A percentile compares a stretch with the other conserved stretches of the same genome.
Conservation (phyloP, 2,113 vertebrate genomes). For the Athene noctua region DNA sequence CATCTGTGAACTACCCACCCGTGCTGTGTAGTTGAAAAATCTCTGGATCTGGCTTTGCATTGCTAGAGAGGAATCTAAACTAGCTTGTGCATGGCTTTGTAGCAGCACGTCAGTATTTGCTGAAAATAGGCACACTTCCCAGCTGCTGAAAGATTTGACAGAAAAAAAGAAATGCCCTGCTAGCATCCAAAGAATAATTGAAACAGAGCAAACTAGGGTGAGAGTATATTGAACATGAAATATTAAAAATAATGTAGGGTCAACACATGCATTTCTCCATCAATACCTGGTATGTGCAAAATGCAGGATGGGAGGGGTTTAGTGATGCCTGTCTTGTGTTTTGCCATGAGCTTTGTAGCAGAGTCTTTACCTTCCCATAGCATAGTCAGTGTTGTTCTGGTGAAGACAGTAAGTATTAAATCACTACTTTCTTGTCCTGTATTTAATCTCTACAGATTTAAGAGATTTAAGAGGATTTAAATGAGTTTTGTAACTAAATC, state of each 20-base stretch:
- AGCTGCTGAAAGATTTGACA: not conserved
- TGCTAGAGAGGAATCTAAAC: too few species aligned
- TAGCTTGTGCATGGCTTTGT: not conserved
- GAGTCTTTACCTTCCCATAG: too few species aligned
- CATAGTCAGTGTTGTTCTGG: not conserved
- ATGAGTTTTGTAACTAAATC: not conserved
- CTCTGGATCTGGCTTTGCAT: not conserved
- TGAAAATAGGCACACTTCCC: not conserved
- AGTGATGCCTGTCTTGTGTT: not conserved
- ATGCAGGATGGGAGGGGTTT: not conserved
- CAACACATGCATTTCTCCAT: not conserved
- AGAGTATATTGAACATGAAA: not conserved
- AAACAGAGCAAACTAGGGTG: not conserved
- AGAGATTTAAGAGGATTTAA: not conserved
- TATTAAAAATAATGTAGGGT: not conserved
- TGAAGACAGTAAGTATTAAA: not conserved
- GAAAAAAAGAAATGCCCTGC: not conserved
- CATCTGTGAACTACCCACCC: too few species aligned
- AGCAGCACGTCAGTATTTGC: too few species aligned
- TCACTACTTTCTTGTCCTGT: not conserved
- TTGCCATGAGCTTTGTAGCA: not conserved
- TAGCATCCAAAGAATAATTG: too few species aligned
- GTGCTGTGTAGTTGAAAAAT: not conserved
- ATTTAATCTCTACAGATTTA: not conserved
- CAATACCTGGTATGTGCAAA: not conserved